Base-by-base conservation (phyloP, 2,797 vertebrate species). In the Urophycis tenuis region DNA sequence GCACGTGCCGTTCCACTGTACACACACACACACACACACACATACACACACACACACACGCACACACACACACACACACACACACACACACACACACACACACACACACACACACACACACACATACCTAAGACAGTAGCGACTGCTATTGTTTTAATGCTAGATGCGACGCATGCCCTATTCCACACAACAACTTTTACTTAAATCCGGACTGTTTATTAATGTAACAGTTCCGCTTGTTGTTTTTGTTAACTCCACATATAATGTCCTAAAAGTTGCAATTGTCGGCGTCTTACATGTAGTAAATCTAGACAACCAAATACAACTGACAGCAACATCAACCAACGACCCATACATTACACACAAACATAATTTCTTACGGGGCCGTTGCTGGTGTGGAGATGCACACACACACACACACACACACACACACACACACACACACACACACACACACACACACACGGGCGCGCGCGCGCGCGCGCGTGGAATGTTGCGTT, bases 1-100 rank as follows among this genome's bases (percentile, higher is more conserved):
- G 22, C 22, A 25, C 53, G 53, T 9, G 53, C 53, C 8, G 25
- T 8, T 67, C 60, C 60, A 60, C 5, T n/a, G 60, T 10, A 25
- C 15, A 11, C 25, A 1, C 3, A 2, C 32, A 22, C 71, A 4
- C 67, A 69, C 74, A 73, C 11, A 19, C 73, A 49, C 73, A 22
- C 73, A 74, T 39, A 32, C 39, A 32, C 36, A 31, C 39, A 10
- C 73, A 17, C 72, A 36, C 71, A 15, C 71, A 11, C 34, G 9
- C 71, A 72, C 71, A 36, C 33, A 41, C 72, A 71, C 84, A 87
- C 84, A 41, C 72, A 73, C 35, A 15, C 35, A 39, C 72, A 70
- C 69, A 70, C 69, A 70, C 69, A 70, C 69, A 70, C 69, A 70
- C 69, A 70, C 31, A 64, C 53, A 64, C 53, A 64, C 53, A 64